phyloP scores from a whole-genome alignment of 2,888 invertebrate genomes.

The Branchellion lobata region DNA sequence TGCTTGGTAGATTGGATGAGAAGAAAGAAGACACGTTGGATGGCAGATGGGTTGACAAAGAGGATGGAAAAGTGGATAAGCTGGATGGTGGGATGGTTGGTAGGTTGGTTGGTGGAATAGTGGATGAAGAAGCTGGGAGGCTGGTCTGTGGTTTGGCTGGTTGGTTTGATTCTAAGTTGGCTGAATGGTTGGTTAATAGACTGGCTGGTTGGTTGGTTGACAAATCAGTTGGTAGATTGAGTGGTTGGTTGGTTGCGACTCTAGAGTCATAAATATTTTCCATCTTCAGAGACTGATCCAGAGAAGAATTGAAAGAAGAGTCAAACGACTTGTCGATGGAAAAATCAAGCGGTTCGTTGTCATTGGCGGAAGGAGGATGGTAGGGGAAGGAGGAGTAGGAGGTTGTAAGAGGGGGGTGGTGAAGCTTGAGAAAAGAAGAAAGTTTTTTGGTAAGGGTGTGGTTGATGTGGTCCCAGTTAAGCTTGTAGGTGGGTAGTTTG shows the following conservation, averaged over 20 bases:
- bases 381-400: constrained; percentile 9
- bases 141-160: background rate
- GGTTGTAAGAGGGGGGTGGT: background rate
- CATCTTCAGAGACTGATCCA: background rate
- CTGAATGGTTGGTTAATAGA: too few relatives aligned
- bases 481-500: constrained; percentile 24
- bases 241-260: too few relatives aligned
- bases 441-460: constrained; percentile 6
- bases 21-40: too few relatives aligned
- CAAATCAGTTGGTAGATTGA: too few relatives aligned
- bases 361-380: background rate
- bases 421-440: background rate
- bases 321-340: constrained; percentile 13
- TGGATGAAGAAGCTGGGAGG: background rate
- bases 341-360: constrained; percentile 36
- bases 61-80: too few relatives aligned
- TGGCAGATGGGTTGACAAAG: too few relatives aligned
- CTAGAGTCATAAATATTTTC: too few relatives aligned
- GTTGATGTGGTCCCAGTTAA: constrained; percentile 36
- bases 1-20: too few relatives aligned
- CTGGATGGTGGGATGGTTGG: too few relatives aligned
- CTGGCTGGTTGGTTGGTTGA: too few relatives aligned
- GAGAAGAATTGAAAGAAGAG: background rate
- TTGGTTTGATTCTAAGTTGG: too few relatives aligned
- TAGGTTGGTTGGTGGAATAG: too few relatives aligned